phyloP scores from a whole-genome alignment of 2,113 vertebrate genomes.

The Cryptomyrus ogoouensis region DNA sequence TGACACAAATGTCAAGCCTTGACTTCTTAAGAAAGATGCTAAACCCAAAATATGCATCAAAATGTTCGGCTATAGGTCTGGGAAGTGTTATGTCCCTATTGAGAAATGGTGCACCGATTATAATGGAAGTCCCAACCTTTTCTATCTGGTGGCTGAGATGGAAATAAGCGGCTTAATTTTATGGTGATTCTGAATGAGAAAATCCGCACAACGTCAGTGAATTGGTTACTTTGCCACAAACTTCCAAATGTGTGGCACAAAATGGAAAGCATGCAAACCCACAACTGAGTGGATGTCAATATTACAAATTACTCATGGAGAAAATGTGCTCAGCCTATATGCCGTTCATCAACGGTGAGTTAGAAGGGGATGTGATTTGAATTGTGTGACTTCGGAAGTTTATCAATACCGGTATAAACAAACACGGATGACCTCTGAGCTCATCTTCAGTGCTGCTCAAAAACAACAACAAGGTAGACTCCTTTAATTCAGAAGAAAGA shows the following conservation, averaged over 20 bases:
- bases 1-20: background rate
- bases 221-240: background rate
- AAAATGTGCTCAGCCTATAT: background rate
- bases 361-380: background rate
- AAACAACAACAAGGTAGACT: background rate
- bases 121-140: background rate
- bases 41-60: background rate
- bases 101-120: background rate
- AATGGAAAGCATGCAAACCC: background rate
- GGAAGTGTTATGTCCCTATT: background rate
- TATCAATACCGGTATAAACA: background rate
- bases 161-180: background rate
- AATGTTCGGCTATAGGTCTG: background rate
- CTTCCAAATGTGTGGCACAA: background rate
- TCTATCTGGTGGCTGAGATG: background rate
- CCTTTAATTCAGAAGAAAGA: background rate
- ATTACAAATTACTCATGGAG: background rate
- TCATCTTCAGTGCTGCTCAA: background rate
- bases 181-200: background rate
- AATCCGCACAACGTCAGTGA: background rate
- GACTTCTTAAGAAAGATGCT: background rate
- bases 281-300: background rate
- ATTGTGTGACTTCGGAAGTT: background rate
- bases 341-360: background rate
- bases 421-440: background rate